Conservation (phyloP, 2,797 vertebrate genomes). For the Vespertilio murinus region DNA sequence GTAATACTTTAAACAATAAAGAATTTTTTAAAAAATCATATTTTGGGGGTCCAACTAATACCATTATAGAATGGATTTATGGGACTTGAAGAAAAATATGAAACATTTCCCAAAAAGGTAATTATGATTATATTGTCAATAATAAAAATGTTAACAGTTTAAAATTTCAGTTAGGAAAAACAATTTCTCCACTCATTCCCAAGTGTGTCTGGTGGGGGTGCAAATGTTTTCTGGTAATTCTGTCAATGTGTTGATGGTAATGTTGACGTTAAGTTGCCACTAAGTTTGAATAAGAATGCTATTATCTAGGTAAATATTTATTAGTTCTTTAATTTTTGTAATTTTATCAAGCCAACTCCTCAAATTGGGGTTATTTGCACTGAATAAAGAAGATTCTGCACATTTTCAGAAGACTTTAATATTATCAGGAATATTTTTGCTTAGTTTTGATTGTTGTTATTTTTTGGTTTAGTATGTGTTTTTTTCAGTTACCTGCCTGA, state of each 20-base stretch:
- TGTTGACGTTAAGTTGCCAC: neutral
- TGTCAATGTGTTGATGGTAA: neutral
- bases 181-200: neutral
- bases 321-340: neutral
- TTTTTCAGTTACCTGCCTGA: neutral
- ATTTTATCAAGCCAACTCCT: neutral
- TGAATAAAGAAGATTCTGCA: neutral
- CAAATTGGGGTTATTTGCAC: neutral
- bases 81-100: too few relatives aligned
- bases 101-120: too few relatives aligned
- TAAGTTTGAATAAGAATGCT: neutral
- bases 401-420: neutral
- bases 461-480: neutral
- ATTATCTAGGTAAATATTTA: neutral
- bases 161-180: neutral
- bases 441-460: neutral
- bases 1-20: too few relatives aligned
- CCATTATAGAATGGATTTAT: too few relatives aligned
- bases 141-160: too few relatives aligned
- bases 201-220: neutral
- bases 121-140: too few relatives aligned
- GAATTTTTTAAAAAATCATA: too few relatives aligned
- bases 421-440: neutral
- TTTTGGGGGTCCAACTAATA: too few relatives aligned
- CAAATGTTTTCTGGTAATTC: neutral